Evolutionary conservation across 2,888 invertebrate genomes (phyloP), one percentile per base, ranked within the genome.

Genomic region (Hydrotaea diabolus): DNA sequence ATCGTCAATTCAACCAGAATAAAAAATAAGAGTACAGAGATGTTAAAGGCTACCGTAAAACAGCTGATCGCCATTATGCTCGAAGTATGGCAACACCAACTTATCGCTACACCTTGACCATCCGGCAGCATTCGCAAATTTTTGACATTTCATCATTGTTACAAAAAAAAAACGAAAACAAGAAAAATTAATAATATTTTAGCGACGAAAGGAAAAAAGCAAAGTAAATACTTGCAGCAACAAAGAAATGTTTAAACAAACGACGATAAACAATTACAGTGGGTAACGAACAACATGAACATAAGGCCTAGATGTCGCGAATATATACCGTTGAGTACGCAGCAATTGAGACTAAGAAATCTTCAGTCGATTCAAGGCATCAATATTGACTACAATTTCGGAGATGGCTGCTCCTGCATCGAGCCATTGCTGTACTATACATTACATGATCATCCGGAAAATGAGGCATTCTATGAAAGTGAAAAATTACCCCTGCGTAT

Each of bases 401-500:
- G 19, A 11, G 21, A 4, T n/a, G 62, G 46, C 62, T 69, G 57
- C 8, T n/a, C 75, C 76, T 49, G 69, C 23, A n/a, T 94, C 89
- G 95, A 80, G 19, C 26, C 94, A 89, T 95, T 94, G 87, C 95
- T 95, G 90, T 97, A 96, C 90, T 95, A 96, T 86, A 97, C 97
- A 0, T 93, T 97, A 23, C 97, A 97, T 90, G 94, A 95, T 87
- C 96, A 96, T 3, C 95, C 95, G 17, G 95, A 96, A 95, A 96
- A 96, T 8, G 95, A 96, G 7, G 96, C 97, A 0, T 96, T 97
- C 89, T 97, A 96, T 89, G 96, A 96, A 0, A 97, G 97, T 88
- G 96, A 97, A 91, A 94, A 94, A 89, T 93, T 96, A 85, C 89
- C 90, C 19, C 94, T 94, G 49, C 94, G 94, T 11, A 95, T 95